Base-by-base conservation (phyloP, 92 coral and sea anemone genomes). In the Phenganax subtilis region DNA sequence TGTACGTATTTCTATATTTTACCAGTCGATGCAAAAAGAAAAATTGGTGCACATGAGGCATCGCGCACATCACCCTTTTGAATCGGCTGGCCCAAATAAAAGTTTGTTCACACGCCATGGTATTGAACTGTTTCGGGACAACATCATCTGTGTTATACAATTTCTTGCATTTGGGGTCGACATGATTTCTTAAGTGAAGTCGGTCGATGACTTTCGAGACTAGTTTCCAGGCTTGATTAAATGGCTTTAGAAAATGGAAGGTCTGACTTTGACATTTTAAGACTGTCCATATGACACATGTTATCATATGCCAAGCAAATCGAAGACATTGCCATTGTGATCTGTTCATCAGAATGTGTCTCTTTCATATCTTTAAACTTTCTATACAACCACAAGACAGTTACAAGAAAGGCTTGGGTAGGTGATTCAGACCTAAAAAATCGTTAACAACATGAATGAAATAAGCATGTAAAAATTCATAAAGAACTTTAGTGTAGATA, bases 291-390 rank as follows among this genome's bases (percentile, higher is more conserved):
- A 59, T 6, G 7, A 25, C 65, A 59, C 65, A 59, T 59, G 65
- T 59, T 59, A 59, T 59, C 65, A 59, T 59, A 59, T 25, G 65
- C 65, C 65, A 59, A 59, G 27, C 65, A 59, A 59, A 59, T 59
- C 16, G 65, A 59, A 14, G 65, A 59, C 65, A 59, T 59, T 59
- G 7, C 65, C 65, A 14, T 59, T 59, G n/a, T 6, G 27, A 59
- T 59, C 16, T 59, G 16, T 14, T 59, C 65, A 59, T 59, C 65
- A 59, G 65, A 59, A 59, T 59, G 65, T 14, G 27, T 59, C 16
- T 59, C 27, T 59, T 59, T 59, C 65, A 59, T 59, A 14, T 59
- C 65, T 59, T 59, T 59, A 59, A 59, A 59, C 27, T 59, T 59
- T 59, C 65, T 59, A 6, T 59, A 59, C 7, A 59, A 25, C 65